Conservation (phyloP, 2,888 invertebrate species). For the Dolichomitus sp. region DNA sequence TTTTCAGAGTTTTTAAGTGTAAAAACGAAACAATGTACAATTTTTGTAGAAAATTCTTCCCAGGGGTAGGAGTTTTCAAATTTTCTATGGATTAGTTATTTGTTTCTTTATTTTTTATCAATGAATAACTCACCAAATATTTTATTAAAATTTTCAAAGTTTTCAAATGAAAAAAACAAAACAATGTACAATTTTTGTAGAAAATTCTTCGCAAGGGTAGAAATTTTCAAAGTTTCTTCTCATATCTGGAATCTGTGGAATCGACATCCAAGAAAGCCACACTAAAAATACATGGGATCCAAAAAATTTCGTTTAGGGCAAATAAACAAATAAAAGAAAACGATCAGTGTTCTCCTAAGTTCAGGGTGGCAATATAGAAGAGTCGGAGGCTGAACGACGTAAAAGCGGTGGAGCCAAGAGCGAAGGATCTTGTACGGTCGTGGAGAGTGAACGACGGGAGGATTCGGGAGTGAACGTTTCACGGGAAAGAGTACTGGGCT, state of each 20-base stretch:
- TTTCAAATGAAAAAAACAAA: no score
- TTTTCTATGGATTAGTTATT: no score
- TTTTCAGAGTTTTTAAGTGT: no score
- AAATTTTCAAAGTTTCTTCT: no score
- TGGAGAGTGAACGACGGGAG: constrained; percentile 61
- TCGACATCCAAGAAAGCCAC: background rate
- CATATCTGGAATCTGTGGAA: background rate
- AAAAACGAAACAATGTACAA: no score
- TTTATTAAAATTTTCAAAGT: no score
- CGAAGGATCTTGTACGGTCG: constrained; percentile 54
- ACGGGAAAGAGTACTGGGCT: constrained; percentile 64
- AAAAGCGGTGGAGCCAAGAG: constrained; percentile 25
- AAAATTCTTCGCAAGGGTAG: no score
- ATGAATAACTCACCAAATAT: no score
- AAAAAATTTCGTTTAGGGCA: background rate
- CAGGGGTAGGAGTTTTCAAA: no score
- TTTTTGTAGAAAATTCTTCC: no score
- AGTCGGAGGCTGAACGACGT: constrained; percentile 14
- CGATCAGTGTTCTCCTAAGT: constrained; percentile 3
- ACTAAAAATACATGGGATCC: background rate
- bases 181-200: no score
- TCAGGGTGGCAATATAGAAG: background rate
- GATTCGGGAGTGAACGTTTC: constrained; percentile 68
- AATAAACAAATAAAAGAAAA: constrained; percentile 10
- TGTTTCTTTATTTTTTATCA: no score